Conservation (phyloP, 2,113 vertebrate species). For the Limanda limanda region DNA sequence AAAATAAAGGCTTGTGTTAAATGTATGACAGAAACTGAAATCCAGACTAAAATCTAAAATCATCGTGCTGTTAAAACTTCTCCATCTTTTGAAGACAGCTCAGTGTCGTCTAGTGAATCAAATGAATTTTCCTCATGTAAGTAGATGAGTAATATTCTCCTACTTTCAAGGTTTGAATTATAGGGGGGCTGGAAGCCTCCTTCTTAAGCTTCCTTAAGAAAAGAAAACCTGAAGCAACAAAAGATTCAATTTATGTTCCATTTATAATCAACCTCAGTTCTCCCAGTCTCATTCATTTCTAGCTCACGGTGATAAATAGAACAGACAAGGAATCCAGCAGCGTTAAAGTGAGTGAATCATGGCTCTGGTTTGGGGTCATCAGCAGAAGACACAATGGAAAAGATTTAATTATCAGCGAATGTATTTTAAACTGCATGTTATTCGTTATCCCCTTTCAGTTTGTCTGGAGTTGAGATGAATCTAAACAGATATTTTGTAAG, state of each 20-base stretch:
- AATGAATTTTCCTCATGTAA: slow-evolving; percentile 17
- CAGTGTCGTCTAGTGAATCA: not conserved
- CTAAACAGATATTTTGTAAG: not conserved
- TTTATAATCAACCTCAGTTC: slow-evolving; percentile 39
- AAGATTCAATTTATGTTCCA: slow-evolving; percentile 43
- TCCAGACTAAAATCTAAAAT: not conserved
- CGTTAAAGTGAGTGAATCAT: not conserved
- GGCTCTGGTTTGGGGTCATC: not conserved
- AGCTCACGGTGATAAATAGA: slow-evolving; percentile 21
- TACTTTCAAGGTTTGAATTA: slow-evolving; percentile 39
- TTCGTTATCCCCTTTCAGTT: not conserved
- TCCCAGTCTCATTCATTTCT: slow-evolving; percentile 15
- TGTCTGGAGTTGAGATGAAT: not conserved
- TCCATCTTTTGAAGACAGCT: not conserved
- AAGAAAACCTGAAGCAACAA: slow-evolving; percentile 39
- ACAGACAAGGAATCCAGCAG: slow-evolving; percentile 10
- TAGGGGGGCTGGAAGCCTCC: slow-evolving; percentile 25
- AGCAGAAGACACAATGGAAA: not conserved
- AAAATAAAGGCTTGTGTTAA: not conserved
- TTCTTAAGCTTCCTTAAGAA: slow-evolving; percentile 7
- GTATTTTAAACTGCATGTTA: not conserved
- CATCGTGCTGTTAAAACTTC: slow-evolving; percentile 17
- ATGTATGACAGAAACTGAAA: slow-evolving; percentile 5
- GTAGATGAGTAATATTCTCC: slow-evolving; percentile 17
- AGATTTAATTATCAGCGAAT: not conserved